phyloP scores from a whole-genome alignment of 2,888 invertebrate species.

The Drosophila heteroneura region DNA sequence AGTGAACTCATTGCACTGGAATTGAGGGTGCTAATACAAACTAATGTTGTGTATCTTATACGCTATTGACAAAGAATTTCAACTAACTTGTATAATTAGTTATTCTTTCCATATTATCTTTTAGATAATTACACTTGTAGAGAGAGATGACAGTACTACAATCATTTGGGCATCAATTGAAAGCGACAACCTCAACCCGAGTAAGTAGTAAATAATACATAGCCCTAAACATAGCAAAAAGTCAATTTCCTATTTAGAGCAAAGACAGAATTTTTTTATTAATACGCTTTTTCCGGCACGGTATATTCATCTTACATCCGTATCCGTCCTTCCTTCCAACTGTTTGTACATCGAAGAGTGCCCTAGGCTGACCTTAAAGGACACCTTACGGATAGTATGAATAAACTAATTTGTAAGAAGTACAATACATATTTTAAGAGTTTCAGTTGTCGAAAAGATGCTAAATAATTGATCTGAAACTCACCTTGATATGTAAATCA shows the following conservation, averaged over 20 bases:
- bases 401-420: neutral
- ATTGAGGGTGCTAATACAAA: neutral
- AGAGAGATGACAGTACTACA: neutral
- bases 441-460: neutral
- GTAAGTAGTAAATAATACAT: neutral
- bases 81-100: constrained; percentile 3
- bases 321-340: no score
- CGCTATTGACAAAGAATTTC: constrained; percentile 1
- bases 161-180: neutral
- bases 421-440: neutral
- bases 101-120: neutral
- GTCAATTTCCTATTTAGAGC: neutral
- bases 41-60: neutral
- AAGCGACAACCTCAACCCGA: neutral
- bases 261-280: no score
- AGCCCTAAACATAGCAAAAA: neutral
- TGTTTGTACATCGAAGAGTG: neutral
- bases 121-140: neutral
- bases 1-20: neutral
- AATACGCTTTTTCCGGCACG: no score
- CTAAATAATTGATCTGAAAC: constrained; percentile 20
- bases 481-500: constrained; percentile 27
- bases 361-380: no score
- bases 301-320: no score
- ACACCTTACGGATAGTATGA: neutral